phyloP scores from a whole-genome alignment of 2,113 vertebrate genomes.

The Hippoglossus stenolepis region DNA sequence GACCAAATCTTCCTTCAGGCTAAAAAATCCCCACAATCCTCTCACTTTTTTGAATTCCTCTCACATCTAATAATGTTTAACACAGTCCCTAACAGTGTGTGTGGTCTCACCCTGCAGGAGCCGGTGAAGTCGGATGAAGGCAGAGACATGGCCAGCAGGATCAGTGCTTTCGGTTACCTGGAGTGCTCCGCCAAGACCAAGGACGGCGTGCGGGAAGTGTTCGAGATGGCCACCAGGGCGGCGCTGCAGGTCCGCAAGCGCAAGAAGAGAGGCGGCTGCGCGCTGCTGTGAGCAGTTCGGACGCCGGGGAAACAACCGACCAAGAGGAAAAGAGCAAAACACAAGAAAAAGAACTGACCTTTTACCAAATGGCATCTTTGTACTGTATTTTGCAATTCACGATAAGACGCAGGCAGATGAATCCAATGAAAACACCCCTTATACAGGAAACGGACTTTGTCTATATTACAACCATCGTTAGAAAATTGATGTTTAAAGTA shows the following conservation, averaged over 20 bases:
- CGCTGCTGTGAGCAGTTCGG: conserved; percentile 85
- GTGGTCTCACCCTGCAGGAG: conserved; percentile 81
- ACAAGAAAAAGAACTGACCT: conserved; percentile 63
- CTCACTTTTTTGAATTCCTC: neutral
- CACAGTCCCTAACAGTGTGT: conserved; percentile 8
- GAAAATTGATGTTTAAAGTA: conserved; percentile 57
- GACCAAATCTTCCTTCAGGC: neutral
- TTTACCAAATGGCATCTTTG: conserved; percentile 79
- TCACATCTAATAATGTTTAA: neutral
- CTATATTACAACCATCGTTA: conserved; percentile 63
- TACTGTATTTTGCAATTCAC: conserved; percentile 79
- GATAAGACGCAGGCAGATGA: conserved; percentile 50
- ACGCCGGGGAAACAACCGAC: conserved; percentile 15
- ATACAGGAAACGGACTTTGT: conserved; percentile 68
- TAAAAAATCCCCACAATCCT: neutral
- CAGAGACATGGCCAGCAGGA: conserved; percentile 93
- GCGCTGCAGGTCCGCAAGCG: conserved; percentile 96
- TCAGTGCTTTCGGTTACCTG: conserved; percentile 94
- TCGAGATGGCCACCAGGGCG: conserved; percentile 96
- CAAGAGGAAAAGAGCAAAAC: conserved; percentile 44
- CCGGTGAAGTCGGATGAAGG: conserved; percentile 95
- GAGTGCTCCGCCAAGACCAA: conserved; percentile 99
- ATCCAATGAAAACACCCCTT: conserved; percentile 37
- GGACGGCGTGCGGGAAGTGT: conserved; percentile 96
- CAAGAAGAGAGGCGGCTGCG: conserved; percentile 88